Percentiles rank a stretch among this genome's conserved stretches.
Conservation (phyloP, 2,797 vertebrate species). For the Liparis tanakae region DNA sequence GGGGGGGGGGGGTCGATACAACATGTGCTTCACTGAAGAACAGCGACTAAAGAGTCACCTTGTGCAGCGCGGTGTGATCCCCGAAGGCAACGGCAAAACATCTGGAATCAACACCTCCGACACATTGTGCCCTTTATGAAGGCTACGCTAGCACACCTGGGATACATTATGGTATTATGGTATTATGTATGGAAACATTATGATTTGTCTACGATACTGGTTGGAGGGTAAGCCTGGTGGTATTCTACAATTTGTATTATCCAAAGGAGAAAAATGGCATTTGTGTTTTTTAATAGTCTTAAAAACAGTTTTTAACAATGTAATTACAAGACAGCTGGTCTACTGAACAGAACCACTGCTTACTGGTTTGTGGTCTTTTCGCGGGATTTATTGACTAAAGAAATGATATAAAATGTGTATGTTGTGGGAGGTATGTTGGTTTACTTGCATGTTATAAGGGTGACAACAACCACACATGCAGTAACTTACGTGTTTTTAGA, state of each 20-base stretch:
- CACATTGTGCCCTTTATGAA: not conserved
- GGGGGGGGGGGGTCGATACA: constrained; percentile 57
- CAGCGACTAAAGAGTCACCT: constrained; percentile 37
- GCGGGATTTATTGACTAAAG: not conserved
- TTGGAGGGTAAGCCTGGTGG: not conserved
- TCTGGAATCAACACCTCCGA: not conserved
- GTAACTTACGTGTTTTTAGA: not conserved
- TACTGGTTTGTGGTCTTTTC: not conserved
- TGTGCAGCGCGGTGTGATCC: constrained; percentile 4
- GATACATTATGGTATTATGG: not conserved
- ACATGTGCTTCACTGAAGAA: constrained; percentile 33
- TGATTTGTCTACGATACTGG: not conserved
- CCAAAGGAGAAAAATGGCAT: not conserved
- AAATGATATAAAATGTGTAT: not conserved
- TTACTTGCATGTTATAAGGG: too few species aligned
- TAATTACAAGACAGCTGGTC: not conserved
- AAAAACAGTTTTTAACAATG: not conserved
- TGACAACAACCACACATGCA: too few species aligned
- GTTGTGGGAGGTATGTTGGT: not conserved
- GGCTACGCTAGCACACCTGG: not conserved
- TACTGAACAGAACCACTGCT: not conserved
- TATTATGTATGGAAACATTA: not conserved
- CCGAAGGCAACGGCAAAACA: not conserved
- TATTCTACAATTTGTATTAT: not conserved
- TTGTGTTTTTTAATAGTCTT: not conserved